Conservation (phyloP, 2,113 vertebrate species). For the Seriola aureovittata region DNA sequence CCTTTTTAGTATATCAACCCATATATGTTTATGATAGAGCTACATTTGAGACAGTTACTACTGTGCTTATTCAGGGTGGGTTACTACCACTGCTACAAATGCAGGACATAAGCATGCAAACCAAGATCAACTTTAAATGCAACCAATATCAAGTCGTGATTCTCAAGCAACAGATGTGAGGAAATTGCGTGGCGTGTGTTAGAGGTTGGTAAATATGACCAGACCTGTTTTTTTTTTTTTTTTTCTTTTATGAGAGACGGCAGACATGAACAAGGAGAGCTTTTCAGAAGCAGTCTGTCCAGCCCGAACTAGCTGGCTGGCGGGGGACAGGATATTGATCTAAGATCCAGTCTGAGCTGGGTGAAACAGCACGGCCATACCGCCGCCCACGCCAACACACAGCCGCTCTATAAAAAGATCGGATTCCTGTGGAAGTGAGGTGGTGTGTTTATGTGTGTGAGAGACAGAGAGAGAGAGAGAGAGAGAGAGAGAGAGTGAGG, state of each 20-base stretch:
- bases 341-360: conserved; percentile 77
- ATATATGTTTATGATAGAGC: background rate
- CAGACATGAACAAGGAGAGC: conserved; percentile 61
- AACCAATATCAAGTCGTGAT: background rate
- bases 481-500: background rate
- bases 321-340: conserved; percentile 81
- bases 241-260: conserved; percentile 17
- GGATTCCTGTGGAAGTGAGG: conserved; percentile 57
- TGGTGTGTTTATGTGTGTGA: conserved; percentile 19
- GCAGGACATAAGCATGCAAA: background rate
- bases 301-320: conserved; percentile 63
- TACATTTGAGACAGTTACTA: background rate
- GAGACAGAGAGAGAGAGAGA: conserved; percentile 1
- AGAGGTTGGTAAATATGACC: conserved; percentile 16
- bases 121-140: background rate
- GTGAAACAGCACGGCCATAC: conserved; percentile 67
- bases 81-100: too few species aligned
- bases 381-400: conserved; percentile 69
- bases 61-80: background rate
- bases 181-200: background rate
- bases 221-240: conserved; percentile 26
- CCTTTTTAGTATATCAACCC: background rate
- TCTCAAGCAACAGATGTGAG: background rate
- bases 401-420: conserved; percentile 74
- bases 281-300: conserved; percentile 62